These are phyloP conservation scores for Leptodactylus fallax DNA, from an alignment of 2,797 vertebrate species.

Conservation along the genomic window DNA sequence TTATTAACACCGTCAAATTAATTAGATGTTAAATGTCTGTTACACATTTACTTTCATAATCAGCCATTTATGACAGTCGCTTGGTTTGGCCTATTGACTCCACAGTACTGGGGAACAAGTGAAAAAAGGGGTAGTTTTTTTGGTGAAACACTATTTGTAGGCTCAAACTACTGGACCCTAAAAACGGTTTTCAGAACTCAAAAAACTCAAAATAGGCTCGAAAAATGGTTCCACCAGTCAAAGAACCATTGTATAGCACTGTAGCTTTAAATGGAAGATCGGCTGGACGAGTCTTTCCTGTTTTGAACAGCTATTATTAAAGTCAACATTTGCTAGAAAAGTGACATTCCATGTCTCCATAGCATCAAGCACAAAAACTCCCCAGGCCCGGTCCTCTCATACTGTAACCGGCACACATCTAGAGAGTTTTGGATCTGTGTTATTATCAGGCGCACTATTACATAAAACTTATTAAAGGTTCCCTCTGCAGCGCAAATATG, in stretches of 20 bases:
- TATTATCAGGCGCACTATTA: not conserved
- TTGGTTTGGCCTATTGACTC: no score
- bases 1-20: no score
- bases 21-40: no score
- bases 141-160: no score
- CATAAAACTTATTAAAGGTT: not conserved
- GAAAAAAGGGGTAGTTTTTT: no score
- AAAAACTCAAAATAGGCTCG: no score
- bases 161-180: no score
- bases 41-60: no score
- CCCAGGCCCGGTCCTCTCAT: not conserved
- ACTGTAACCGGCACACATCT: not conserved
- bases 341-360: constrained; percentile 48
- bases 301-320: constrained; percentile 28
- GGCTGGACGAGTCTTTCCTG: constrained; percentile 40
- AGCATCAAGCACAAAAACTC: not conserved
- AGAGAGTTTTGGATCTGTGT: not conserved
- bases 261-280: constrained; percentile 2
- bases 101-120: no score
- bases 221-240: not conserved
- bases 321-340: constrained; percentile 42
- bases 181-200: no score
- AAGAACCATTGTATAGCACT: not conserved
- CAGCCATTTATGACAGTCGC: no score
- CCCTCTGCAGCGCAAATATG: not conserved